Base-by-base conservation (phyloP, 2,888 invertebrate species). In the Lepetodrilus schrolli region DNA sequence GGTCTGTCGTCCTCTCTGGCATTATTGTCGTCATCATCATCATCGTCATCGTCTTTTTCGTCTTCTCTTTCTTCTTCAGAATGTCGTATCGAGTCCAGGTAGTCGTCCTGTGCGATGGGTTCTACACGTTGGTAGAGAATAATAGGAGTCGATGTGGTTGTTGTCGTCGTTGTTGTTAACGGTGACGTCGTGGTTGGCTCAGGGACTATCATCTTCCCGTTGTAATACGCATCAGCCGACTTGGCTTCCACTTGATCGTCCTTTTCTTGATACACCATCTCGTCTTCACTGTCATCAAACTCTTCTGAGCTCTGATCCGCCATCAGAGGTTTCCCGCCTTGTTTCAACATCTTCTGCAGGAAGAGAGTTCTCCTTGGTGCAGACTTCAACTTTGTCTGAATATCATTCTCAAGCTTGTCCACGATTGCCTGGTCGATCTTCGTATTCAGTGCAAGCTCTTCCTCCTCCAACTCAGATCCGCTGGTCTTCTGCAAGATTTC, bases 401-500 rank as follows among this genome's bases (percentile, higher is more conserved):
- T 58, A 58, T 58, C 58, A n/a, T 58, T 58, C 17, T 58, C 58
- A 10, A 58, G 26, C 17, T 34, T 58, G 30, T 58, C 58, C 58
- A 8, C 30, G 4, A 58, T 8, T 1, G 58, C 58, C 34, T 58
- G 30, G 10, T 47, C 47, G 8, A 70, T 58, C 34, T 79, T 77
- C n/a, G 69, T 68, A 23, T 78, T 74, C 48, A 72, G 36, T 8
- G 76, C 38, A 1, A 58, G 26, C 58, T 58, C 58, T 7, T 58
- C 58, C 2, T 23, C 58, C 13, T 7, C 58, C 17, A 34, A 26
- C n/a, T 30, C 34, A n/a, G 30, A 17, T 69, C 73, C 48, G 58
- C 65, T 37, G 74, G 51, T 13, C 74, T 75, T 47, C 77, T 70
- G 34, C 71, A 49, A 58, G 74, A 70, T 30, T 70, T 70, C 74